These are phyloP conservation scores for Prinia subflava DNA, from an alignment of 2,113 vertebrate genomes.

Conservation along the genomic window DNA sequence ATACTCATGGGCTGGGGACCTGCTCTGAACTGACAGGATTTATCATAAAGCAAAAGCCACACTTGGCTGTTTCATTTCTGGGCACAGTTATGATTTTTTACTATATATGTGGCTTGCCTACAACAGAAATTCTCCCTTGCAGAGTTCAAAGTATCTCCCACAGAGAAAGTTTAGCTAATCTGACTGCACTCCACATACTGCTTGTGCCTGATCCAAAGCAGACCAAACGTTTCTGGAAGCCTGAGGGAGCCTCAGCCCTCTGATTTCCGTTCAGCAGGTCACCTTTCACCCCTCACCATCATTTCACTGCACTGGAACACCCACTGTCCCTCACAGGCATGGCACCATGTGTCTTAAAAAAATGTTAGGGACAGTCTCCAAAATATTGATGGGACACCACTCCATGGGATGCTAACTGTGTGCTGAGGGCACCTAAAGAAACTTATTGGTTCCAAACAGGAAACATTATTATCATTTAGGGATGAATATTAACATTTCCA, in stretches of 20 bases:
- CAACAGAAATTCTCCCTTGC: not conserved
- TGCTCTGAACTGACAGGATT: not conserved
- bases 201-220: not conserved
- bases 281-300: not conserved
- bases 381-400: not conserved
- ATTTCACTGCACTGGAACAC: not conserved
- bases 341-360: not conserved
- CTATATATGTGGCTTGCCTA: not conserved
- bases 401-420: not conserved
- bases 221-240: not conserved
- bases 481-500: not conserved
- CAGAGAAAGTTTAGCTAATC: not conserved
- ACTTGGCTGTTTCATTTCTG: not conserved
- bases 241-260: not conserved
- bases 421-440: not conserved
- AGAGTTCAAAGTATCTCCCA: slow-evolving; percentile 1
- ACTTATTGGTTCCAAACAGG: not conserved
- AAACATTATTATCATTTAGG: not conserved
- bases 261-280: not conserved
- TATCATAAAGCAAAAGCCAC: not conserved
- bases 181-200: not conserved
- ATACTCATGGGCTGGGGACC: not conserved
- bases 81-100: not conserved
- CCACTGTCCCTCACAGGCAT: not conserved
- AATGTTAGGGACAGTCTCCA: not conserved